These are phyloP conservation scores for Cyprinodon brontotheroides DNA, from an alignment of 2,113 vertebrate genomes.

Conservation along the genomic window DNA sequence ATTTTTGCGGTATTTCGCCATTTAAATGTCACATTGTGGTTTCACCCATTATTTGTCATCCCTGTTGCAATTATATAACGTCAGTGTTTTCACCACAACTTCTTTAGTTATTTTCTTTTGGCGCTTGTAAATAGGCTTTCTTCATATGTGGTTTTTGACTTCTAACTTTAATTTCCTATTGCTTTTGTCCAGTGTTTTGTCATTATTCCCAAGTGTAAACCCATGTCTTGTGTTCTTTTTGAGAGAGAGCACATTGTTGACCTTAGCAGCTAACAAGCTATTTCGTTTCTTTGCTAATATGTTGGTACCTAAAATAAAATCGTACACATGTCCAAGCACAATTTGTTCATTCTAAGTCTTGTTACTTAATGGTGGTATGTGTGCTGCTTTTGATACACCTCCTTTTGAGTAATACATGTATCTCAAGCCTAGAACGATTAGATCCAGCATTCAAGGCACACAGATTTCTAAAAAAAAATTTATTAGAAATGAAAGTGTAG, in stretches of 20 bases:
- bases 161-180: slow-evolving; percentile 1
- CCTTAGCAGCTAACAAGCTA: background rate
- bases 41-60: slow-evolving; percentile 36
- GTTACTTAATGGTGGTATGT: too few relatives aligned
- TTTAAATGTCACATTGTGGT: slow-evolving; percentile 46
- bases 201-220: background rate
- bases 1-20: slow-evolving; percentile 35
- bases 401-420: too few relatives aligned
- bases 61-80: slow-evolving; percentile 18
- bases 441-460: too few relatives aligned
- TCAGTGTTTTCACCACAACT: slow-evolving; percentile 23
- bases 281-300: background rate
- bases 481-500: too few relatives aligned
- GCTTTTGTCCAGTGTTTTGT: background rate
- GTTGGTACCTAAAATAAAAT: background rate
- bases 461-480: too few relatives aligned
- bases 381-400: too few relatives aligned
- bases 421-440: too few relatives aligned
- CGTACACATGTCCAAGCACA: too few relatives aligned
- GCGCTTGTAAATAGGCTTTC: background rate
- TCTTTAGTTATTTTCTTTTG: slow-evolving; percentile 12
- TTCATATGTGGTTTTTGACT: slow-evolving; percentile 9
- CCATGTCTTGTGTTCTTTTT: background rate
- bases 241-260: background rate
- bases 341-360: too few relatives aligned